Evolutionary conservation across 2,888 invertebrate genomes (phyloP), one percentile per base, ranked within the genome.

Genomic region (Scaptomyza flava): DNA sequence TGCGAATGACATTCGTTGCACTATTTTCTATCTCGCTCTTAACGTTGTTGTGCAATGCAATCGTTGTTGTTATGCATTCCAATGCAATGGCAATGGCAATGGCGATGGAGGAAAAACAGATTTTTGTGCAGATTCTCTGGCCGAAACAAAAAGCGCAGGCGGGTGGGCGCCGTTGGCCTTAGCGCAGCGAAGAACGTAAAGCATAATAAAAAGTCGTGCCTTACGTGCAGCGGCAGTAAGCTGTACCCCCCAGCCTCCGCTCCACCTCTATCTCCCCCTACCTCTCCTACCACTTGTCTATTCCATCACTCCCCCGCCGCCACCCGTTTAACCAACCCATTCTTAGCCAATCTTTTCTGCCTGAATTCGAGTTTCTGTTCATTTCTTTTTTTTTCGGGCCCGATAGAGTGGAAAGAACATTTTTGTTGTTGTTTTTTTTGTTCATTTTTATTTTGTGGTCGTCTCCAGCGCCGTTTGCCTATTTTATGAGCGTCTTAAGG

Each of bases 401-500:
- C 76, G 68, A 81, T 71, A 61, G 67, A 71, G 78, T 60, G 57
- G 61, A 74, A 68, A 38, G 38, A 79, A 69, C 72, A 71, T 81
- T 85, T 82, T 36, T 36, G 33, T n/a, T n/a, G 12, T n/a, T 36
- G 34, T 36, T 36, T 7, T 36, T 36, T 7, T 36, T 12, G 0
- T 38, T 14, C 3, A 8, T 41, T 8, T 9, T 38, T 17, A 3
- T 41, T 41, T 82, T 82, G 75, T 79, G 85, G 86, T 69, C 68
- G 52, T 74, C 72, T 74, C 52, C 72, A 68, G 77, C 78, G 68
- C 79, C 68, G 82, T 85, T 83, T 81, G 74, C 77, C 81, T 87
- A 87, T 87, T 84, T 84, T 84, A 84, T 82, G 87, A 87, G 87
- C 86, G 83, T 86, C 85, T 88, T 86, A 81, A 83, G 85, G 86